These are phyloP conservation scores for Nannobrachium achirus DNA, from an alignment of 2,113 vertebrate genomes.

Conservation along the genomic window DNA sequence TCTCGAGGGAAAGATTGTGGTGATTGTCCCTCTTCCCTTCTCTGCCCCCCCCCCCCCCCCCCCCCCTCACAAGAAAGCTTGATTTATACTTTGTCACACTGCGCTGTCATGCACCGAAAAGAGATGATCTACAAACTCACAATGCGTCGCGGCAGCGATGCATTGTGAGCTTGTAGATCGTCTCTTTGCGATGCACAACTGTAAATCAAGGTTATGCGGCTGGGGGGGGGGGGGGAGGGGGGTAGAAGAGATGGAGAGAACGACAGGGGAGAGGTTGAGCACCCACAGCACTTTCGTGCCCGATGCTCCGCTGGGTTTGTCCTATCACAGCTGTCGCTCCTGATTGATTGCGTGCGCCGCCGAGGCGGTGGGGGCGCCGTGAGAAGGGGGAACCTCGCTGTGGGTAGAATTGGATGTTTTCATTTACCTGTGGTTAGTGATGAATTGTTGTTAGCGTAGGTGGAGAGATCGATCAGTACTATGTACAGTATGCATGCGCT, in stretches of 20 bases:
- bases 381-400: slow-evolving; percentile 1
- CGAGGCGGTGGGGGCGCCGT: no score
- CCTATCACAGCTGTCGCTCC: slow-evolving; percentile 60
- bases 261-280: slow-evolving; percentile 16
- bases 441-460: not conserved
- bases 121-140: no score
- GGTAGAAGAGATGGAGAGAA: slow-evolving; percentile 3
- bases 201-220: no score
- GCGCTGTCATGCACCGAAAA: no score
- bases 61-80: not conserved
- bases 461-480: slow-evolving; percentile 35
- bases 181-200: no score
- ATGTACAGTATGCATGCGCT: no score
- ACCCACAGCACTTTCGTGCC: slow-evolving; percentile 34
- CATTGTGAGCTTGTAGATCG: no score
- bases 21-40: not conserved
- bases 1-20: no score
- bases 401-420: slow-evolving; percentile 5
- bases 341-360: slow-evolving; percentile 27
- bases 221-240: not conserved
- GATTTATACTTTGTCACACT: no score
- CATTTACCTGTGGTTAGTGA: not conserved
- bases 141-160: no score
- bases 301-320: slow-evolving; percentile 52
- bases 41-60: not conserved